These are phyloP conservation scores for Hippocampus barbouri DNA, from an alignment of 2,113 vertebrate genomes.

Conservation along the genomic window DNA sequence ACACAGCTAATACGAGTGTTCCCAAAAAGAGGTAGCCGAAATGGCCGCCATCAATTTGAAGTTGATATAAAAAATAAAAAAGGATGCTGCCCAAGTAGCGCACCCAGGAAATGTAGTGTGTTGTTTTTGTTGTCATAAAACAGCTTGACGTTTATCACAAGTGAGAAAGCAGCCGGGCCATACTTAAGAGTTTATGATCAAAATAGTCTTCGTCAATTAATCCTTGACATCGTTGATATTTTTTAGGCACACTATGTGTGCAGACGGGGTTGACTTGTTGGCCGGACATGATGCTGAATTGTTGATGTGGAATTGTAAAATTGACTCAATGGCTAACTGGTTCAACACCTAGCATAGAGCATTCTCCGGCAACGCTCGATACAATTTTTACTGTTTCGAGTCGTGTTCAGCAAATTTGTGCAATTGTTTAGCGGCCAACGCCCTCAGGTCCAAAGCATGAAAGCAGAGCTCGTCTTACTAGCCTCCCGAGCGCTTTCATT, in stretches of 20 bases:
- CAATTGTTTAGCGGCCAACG: background rate
- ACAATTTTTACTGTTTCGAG: background rate
- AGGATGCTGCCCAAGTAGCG: background rate
- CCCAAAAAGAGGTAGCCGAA: background rate
- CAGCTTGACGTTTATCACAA: background rate
- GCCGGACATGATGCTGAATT: background rate
- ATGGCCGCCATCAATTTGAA: background rate
- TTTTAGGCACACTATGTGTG: no score
- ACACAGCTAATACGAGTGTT: background rate
- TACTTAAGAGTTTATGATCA: no score
- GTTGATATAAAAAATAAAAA: background rate
- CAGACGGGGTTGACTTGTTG: no score
- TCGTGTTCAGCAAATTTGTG: background rate
- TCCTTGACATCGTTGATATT: no score
- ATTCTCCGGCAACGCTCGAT: background rate
- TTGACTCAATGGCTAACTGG: no score
- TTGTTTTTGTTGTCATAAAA: background rate
- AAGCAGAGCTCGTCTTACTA: background rate
- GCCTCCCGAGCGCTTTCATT: background rate
- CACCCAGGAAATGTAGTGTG: background rate
- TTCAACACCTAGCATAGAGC: no score
- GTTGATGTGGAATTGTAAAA: background rate
- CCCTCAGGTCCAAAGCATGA: background rate
- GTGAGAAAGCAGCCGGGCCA: background rate
- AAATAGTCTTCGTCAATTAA: no score